Evolutionary conservation across 2,113 vertebrate species (phyloP).

Genomic region (Puffinus mauretanicus): DNA sequence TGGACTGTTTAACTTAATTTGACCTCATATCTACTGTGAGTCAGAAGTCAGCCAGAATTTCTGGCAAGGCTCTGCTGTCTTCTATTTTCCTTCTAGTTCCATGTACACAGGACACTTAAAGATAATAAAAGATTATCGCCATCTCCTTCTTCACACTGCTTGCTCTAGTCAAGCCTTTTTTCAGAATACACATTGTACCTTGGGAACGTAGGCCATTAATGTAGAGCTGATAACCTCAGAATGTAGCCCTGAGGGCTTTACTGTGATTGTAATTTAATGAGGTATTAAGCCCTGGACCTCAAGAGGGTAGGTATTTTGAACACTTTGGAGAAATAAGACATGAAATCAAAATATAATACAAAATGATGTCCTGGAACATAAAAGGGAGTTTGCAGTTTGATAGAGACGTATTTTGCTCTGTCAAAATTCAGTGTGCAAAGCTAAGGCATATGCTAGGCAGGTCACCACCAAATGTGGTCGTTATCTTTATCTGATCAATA

Average conservation of each 20-base stretch:
- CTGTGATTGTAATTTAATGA: not conserved
- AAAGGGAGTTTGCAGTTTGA: not conserved
- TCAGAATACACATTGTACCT: not conserved
- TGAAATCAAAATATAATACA: not conserved
- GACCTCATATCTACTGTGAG: not conserved
- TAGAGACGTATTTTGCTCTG: not conserved
- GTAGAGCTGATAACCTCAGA: not conserved
- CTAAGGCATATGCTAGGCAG: not conserved
- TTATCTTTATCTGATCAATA: slow-evolving; percentile 11
- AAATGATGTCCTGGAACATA: not conserved
- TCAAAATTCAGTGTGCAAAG: not conserved
- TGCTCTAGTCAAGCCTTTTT: not conserved
- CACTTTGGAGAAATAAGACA: not conserved
- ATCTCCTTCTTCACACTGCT: not conserved
- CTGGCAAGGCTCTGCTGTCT: not conserved
- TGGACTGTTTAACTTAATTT: not conserved
- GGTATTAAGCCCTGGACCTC: not conserved
- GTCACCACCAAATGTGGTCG: not conserved
- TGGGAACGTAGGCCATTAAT: not conserved
- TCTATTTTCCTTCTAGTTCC: not conserved
- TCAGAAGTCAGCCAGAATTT: not conserved
- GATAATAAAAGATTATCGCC: not conserved
- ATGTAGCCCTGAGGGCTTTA: not conserved
- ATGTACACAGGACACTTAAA: not conserved
- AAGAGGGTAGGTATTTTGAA: not conserved